Percentiles rank a stretch among this genome's conserved stretches.
Conservation (phyloP, 2,888 invertebrate genomes). For the Chloroclysta siterata region DNA sequence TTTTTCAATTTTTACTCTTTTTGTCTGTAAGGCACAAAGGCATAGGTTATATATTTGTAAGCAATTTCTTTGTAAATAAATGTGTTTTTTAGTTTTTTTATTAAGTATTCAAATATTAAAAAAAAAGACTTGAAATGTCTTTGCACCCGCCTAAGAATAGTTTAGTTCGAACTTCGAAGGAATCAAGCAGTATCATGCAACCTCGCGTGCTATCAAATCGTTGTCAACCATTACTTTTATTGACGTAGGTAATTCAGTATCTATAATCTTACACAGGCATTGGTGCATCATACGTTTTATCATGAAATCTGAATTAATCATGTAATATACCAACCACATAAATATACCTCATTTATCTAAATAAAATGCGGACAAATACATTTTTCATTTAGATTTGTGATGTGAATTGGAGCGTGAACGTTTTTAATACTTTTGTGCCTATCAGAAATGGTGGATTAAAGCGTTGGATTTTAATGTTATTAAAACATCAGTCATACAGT, state of each 20-base stretch:
- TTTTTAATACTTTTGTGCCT: conserved; percentile 19
- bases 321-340: too few relatives aligned
- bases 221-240: conserved; percentile 42
- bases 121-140: too few relatives aligned
- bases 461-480: conserved; percentile 47
- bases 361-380: conserved; percentile 9
- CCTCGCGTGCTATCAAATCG: conserved; percentile 51
- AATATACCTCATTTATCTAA: conserved; percentile 5
- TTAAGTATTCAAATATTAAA: too few relatives aligned
- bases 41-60: too few relatives aligned
- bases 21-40: too few relatives aligned
- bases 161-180: conserved; percentile 16
- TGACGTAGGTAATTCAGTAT: conserved; percentile 31
- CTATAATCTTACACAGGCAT: conserved; percentile 16
- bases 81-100: too few relatives aligned
- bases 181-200: conserved; percentile 44
- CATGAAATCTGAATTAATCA: too few relatives aligned
- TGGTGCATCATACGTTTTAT: too few relatives aligned
- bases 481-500: conserved; percentile 61
- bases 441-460: conserved; percentile 16
- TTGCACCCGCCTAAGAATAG: background rate
- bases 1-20: too few relatives aligned
- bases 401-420: conserved; percentile 7
- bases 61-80: too few relatives aligned
- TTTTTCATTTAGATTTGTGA: conserved; percentile 18